Conservation (phyloP, 2,888 invertebrate species). For the Epiblema foenella region DNA sequence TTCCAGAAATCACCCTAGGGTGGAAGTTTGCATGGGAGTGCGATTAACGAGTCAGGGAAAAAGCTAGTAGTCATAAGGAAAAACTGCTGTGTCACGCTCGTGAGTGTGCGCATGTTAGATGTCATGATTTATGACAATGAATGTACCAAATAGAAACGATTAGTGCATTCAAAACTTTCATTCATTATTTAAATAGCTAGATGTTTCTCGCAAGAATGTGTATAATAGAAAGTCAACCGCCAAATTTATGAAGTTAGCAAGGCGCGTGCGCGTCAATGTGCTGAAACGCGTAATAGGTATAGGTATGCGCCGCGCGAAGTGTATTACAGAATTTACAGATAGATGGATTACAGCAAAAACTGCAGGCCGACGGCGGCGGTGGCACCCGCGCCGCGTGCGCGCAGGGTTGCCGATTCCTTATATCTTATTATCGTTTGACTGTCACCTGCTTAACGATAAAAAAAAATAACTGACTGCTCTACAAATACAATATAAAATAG, state of each 20-base stretch:
- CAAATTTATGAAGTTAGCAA: conserved; percentile 48
- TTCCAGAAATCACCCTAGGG: too few relatives aligned
- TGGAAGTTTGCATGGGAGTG: neutral
- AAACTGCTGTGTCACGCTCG: conserved; percentile 8
- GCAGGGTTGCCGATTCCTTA: too few relatives aligned
- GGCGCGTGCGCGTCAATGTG: conserved; percentile 40
- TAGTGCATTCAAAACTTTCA: conserved; percentile 36
- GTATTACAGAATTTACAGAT: too few relatives aligned
- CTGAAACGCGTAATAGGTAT: conserved; percentile 44
- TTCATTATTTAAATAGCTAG: conserved; percentile 41
- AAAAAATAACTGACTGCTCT: neutral
- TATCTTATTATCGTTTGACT: too few relatives aligned
- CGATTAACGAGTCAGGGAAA: neutral
- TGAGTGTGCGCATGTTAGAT: neutral
- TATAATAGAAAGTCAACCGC: conserved; percentile 48
- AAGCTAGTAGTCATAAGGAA: neutral
- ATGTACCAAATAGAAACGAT: conserved; percentile 16
- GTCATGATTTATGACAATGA: conserved; percentile 8
- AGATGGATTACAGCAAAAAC: conserved; percentile 22
- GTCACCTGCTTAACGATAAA: neutral
- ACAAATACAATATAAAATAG: too few relatives aligned
- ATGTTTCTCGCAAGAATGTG: conserved; percentile 36
- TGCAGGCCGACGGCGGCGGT: neutral
- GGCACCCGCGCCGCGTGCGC: neutral
- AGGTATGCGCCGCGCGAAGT: conserved; percentile 31